Conservation (phyloP, 2,113 vertebrate genomes). For the Oryzias javanicus region DNA sequence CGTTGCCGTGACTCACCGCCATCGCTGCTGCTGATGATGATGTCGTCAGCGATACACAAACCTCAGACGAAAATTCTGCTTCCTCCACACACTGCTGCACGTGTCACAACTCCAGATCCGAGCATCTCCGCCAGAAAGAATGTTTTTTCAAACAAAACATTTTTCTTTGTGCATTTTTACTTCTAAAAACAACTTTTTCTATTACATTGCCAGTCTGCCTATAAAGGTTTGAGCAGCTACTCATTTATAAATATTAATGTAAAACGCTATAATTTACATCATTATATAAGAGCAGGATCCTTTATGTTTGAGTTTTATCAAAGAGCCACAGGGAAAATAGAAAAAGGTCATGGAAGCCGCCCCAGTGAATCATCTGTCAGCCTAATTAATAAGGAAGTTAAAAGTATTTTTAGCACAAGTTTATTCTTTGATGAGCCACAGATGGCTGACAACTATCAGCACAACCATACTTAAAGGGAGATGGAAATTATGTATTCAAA, state of each 20-base stretch:
- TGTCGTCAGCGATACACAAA: slow-evolving; percentile 30
- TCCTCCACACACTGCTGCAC: background rate
- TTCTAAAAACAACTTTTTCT: background rate
- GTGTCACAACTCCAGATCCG: background rate
- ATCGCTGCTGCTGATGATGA: slow-evolving; percentile 18
- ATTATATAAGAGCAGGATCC: slow-evolving; percentile 1
- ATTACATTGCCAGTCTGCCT: background rate
- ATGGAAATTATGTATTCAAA: background rate
- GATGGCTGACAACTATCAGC: background rate
- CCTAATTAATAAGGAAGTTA: slow-evolving; percentile 43
- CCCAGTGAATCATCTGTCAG: slow-evolving; percentile 55
- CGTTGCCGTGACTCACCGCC: slow-evolving; percentile 64
- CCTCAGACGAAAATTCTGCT: background rate
- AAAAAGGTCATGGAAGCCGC: background rate
- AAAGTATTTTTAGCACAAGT: slow-evolving; percentile 49
- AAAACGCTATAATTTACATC: background rate
- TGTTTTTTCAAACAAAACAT: background rate
- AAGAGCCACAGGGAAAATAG: slow-evolving; percentile 21
- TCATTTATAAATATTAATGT: background rate
- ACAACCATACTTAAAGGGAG: slow-evolving; percentile 3
- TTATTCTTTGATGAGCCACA: slow-evolving; percentile 27
- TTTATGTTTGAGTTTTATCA: background rate
- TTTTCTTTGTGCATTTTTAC: background rate
- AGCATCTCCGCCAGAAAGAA: background rate
- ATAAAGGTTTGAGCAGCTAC: background rate